Base-by-base conservation (phyloP, 2,888 invertebrate species). In the Nemotelus nigrinus region DNA sequence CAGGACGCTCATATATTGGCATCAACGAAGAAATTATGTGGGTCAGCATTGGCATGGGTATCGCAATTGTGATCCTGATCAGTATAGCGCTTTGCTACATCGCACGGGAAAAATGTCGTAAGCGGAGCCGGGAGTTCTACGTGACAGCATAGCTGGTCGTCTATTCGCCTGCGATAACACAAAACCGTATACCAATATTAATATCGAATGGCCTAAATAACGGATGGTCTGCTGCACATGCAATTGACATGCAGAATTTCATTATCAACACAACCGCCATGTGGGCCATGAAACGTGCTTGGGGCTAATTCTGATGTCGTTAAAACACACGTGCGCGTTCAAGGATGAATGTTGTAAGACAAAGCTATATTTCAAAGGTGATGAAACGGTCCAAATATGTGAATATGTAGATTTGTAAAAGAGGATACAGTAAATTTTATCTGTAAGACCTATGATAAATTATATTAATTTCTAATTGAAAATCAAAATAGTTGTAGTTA, bases 1-100 rank as follows among this genome's bases (percentile, higher is more conserved):
- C 89, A 95, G 95, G 94, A 78, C 92, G 93, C 83, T 93, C 93
- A 47, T 93, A 94, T 84, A 93, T 93, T 83, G 94, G 94, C 78
- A 93, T 95, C 86, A 95, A 95, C 87, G 94, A 95, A 86, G 94
- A 94, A 87, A 94, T 95, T 82, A 95, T 95, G 85, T 95, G 94
- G 94, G 94, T 94, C 83, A 94, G 94, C 88, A 94, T 95, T 86
- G 94, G 94, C 76, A 80, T 80, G 80, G 87, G 87, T 76, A 85
- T 85, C 39, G 86, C 94, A 78, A 95, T 95, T 82, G 93, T 92
- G 5, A 89, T 95, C 3, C 89, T 95, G 74, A 95, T 95, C 85
- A 93, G 93, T 44, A 93, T 95, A 83, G 94, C 95, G 0, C 88
- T 95, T 10, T 94, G 94, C 88, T 94, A 94, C 86, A 93, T 95